Evolutionary conservation across 2,113 vertebrate genomes (phyloP), one percentile per base, ranked within the genome.

Genomic region (Microtus montanus): DNA sequence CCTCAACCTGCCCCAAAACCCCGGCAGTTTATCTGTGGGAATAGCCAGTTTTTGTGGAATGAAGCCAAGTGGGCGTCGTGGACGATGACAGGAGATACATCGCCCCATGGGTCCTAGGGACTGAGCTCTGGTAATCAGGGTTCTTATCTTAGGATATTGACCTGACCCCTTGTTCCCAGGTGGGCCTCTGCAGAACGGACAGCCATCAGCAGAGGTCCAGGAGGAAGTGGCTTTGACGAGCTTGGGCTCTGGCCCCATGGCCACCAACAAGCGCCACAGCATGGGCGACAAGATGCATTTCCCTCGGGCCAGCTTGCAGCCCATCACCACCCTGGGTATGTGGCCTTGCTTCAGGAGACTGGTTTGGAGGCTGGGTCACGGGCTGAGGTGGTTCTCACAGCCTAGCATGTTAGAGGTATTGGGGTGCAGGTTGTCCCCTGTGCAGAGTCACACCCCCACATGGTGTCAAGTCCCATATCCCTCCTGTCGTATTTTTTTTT

Each of bases 291-390:
- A 99, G 98, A 98, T 99, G 96, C 99, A 99, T 95, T 99, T 99
- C 49, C 99, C 99, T 0, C 98, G 99, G 38, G 96, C 99, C 85
- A 99, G 98, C 97, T 98, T 99, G 66, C 99, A 99, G 97, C 99
- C 99, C 82, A 99, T 99, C 98, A 99, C 99, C 11, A 99, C 99
- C 0, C 98, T 99, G 96, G 99, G 99, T 99, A 98, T 71, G 98
- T 89, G 49, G 74, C n/a, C 47, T 28, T 79, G 15, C 63, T 35
- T 0, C 2, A 44, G 47, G 47, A 8, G 44, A 20, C 49, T 3
- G 0, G 30, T 84, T 38, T 47, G 17, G 58, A 68, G 88, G 47
- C 33, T 77, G 4, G 3, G 2, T 20, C 33, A n/a, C 4, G 5
- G 52, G 26, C 44, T 74, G 17, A 58, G 7, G 44, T 35, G 70